Percentiles rank a stretch among this genome's conserved stretches.
Conservation (phyloP, 2,113 vertebrate genomes). For the Etheostoma cragini region DNA sequence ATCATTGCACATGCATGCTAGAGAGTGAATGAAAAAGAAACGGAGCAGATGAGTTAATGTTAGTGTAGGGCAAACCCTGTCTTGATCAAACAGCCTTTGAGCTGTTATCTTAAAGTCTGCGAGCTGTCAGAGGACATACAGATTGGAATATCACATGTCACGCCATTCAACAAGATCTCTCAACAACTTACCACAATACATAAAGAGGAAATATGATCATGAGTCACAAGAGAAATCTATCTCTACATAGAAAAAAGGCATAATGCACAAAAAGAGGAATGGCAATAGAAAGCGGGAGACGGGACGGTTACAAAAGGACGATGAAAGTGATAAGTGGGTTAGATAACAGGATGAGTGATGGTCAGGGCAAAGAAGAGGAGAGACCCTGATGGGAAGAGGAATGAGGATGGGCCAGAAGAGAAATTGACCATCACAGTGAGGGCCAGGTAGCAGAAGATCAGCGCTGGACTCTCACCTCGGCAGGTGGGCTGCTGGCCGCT, state of each 20-base stretch:
- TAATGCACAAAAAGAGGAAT: conserved; percentile 42
- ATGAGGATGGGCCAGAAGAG: conserved; percentile 3
- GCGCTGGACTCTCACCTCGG: conserved; percentile 77
- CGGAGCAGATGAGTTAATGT: conserved; percentile 26
- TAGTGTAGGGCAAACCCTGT: conserved; percentile 4
- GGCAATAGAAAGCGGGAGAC: conserved; percentile 12
- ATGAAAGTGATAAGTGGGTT: conserved; percentile 60
- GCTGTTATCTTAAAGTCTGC: conserved; percentile 55
- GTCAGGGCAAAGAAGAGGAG: conserved; percentile 26
- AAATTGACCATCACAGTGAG: conserved; percentile 8
- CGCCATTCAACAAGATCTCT: conserved; percentile 45
- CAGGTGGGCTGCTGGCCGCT: conserved; percentile 85
- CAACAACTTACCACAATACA: conserved; percentile 34
- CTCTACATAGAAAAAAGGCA: conserved; percentile 43
- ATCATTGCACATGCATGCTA: conserved; percentile 32
- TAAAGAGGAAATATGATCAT: conserved; percentile 66
- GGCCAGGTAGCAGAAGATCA: background rate
- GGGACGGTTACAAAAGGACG: conserved; percentile 50
- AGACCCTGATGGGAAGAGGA: conserved; percentile 6
- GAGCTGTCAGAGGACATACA: conserved; percentile 43
- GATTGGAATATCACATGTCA: conserved; percentile 58
- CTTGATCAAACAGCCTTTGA: conserved; percentile 61
- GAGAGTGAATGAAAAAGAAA: conserved; percentile 18
- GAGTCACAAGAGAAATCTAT: conserved; percentile 44
- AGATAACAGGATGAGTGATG: conserved; percentile 63